Percentiles rank a stretch among this genome's conserved stretches.
Conservation (phyloP, 1,140 invertebrate genomes). For the Gryllus bimaculatus region DNA sequence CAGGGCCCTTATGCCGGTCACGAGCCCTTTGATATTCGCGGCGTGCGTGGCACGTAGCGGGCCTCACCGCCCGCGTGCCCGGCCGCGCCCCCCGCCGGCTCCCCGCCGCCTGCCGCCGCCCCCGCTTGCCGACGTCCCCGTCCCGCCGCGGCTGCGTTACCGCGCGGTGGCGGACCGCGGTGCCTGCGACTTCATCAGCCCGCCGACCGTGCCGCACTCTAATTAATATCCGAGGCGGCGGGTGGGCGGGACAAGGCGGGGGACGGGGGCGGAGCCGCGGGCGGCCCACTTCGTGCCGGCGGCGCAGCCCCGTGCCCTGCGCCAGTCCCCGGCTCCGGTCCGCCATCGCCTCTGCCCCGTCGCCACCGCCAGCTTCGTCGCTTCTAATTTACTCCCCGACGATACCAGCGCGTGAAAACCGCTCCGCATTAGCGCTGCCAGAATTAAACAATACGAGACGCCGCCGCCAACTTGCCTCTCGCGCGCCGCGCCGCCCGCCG, state of each 20-base stretch:
- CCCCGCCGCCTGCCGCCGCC: too few relatives aligned
- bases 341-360: neutral
- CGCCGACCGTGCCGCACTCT: neutral
- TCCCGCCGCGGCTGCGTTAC: neutral
- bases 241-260: too few relatives aligned
- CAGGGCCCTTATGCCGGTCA: neutral
- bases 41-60: constrained; percentile 1
- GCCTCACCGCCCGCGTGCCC: neutral
- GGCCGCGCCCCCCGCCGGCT: too few relatives aligned
- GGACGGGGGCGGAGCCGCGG: too few relatives aligned
- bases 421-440: neutral
- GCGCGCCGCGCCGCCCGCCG: too few relatives aligned
- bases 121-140: neutral
- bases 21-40: constrained; percentile 2
- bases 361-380: neutral
- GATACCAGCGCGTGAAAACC: neutral
- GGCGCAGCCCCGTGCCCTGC: neutral
- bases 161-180: neutral
- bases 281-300: neutral
- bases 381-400: neutral
- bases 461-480: neutral
- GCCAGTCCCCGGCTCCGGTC: too few relatives aligned
- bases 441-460: neutral
- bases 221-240: neutral
- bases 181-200: neutral